A percentile compares a stretch with the other conserved stretches of the same genome.
Conservation (phyloP, 2,797 vertebrate genomes). For the Zonotrichia albicollis region DNA sequence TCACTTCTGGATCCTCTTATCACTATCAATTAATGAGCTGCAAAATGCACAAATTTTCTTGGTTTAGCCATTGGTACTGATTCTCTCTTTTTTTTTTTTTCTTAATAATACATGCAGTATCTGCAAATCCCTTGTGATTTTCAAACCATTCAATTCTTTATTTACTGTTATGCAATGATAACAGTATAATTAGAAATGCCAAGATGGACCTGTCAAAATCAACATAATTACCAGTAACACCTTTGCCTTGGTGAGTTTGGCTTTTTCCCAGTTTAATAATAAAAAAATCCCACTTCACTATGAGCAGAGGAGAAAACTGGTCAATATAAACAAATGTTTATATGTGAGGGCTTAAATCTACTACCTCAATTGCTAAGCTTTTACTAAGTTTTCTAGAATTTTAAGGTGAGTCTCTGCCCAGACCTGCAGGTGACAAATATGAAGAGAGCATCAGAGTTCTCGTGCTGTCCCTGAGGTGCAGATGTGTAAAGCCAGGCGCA, state of each 20-base stretch:
- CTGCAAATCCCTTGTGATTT: not conserved
- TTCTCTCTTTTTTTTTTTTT: not conserved
- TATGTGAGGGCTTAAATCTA: not conserved
- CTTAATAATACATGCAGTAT: not conserved
- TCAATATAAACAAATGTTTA: not conserved
- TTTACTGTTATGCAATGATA: not conserved
- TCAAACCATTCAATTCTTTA: not conserved
- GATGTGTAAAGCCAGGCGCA: not conserved
- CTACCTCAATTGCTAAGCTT: not conserved
- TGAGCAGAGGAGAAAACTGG: not conserved
- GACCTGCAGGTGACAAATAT: not conserved
- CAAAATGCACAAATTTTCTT: not conserved
- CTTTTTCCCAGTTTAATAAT: not conserved
- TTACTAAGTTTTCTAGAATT: not conserved
- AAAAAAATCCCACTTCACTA: not conserved
- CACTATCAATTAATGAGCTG: not conserved
- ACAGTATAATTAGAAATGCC: not conserved
- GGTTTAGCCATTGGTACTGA: not conserved
- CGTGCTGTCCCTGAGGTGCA: fast-evolving
- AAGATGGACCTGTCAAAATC: not conserved
- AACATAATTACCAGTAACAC: not conserved
- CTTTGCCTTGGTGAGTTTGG: not conserved
- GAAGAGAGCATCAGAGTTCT: not conserved
- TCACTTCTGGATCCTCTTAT: not conserved
- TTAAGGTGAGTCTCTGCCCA: not conserved